Evolutionary conservation across 2,888 invertebrate genomes (phyloP), one percentile per base, ranked within the genome.

Genomic region (Polyommatus icarus): DNA sequence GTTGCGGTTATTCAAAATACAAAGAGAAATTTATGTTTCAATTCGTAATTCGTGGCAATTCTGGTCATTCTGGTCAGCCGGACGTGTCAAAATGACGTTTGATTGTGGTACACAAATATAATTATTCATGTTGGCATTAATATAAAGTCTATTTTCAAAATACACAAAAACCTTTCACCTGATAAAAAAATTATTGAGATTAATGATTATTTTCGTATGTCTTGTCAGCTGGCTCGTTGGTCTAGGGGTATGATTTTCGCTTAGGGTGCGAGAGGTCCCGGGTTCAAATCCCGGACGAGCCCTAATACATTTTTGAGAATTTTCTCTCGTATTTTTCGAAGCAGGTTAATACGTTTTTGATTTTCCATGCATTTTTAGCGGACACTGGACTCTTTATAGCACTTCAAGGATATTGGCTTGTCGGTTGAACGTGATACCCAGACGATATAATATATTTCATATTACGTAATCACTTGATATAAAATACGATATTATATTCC

Each of bases 271-370:
- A 94, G 93, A 93, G 94, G 94, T 94, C 93, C 93, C 93, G 93
- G 94, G 94, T 94, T 94, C 94, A 94, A 94, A 93, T 94, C 94
- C 94, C 94, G 94, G 94, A 93, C 93, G 93, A 94, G 93, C 94
- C 94, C 94, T 3, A 24, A 67, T 32, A 67, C 2, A 20, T 29
- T 67, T 67, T 67, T 67, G 29, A 67, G 29, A 67, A 29, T 5
- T 24, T 20, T 46, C 10, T 46, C 46, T 54, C 54, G 1, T 5
- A 15, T 15, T 32, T 10, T 67, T 67, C 24, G 4, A 59, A 29
- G 29, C 67, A 67, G 18, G 18, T 4, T 67, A 29, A 15, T 67
- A 67, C 32, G 61, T 67, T 67, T 67, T 15, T 15, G 6, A 67
- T 67, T 67, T 67, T 67, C 29, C 67, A 32, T 67, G 29, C 67